Percentiles rank a stretch among this genome's conserved stretches.
These are phyloP conservation scores for Goniozus legneri DNA, from an alignment of 1,140 invertebrate species.

Conservation along the genomic window DNA sequence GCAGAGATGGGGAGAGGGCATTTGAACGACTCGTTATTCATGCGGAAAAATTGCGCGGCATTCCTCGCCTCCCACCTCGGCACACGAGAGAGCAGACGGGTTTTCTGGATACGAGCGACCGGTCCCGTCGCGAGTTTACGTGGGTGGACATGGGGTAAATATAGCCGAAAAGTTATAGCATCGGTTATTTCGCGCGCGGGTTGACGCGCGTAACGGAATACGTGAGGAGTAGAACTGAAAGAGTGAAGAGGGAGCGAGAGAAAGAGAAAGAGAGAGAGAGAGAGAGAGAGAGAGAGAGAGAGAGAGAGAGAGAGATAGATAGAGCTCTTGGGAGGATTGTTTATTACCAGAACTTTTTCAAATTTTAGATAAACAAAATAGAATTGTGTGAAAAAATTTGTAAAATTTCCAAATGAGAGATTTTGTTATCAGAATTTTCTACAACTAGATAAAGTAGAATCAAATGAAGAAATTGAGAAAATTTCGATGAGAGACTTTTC, in stretches of 20 bases:
- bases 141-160: constrained; percentile 5
- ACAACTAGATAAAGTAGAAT: no score
- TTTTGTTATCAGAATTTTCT: no score
- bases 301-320: no score
- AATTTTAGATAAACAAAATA: no score
- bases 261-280: background rate
- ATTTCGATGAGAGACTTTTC: no score
- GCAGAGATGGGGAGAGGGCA: constrained; percentile 1
- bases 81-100: background rate
- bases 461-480: no score
- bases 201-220: background rate
- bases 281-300: constrained; percentile 1
- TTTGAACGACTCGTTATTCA: background rate
- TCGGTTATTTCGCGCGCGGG: background rate
- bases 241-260: background rate
- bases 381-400: no score
- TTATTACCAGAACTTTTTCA: no score
- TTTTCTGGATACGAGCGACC: background rate
- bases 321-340: no score
- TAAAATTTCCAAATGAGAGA: no score
- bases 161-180: constrained; percentile 4
- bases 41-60: background rate
- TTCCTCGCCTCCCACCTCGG: background rate
- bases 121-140: background rate
- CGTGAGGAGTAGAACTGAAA: background rate